These are phyloP conservation scores for Neofelis nebulosa DNA, from an alignment of 2,113 vertebrate genomes.

Conservation along the genomic window DNA sequence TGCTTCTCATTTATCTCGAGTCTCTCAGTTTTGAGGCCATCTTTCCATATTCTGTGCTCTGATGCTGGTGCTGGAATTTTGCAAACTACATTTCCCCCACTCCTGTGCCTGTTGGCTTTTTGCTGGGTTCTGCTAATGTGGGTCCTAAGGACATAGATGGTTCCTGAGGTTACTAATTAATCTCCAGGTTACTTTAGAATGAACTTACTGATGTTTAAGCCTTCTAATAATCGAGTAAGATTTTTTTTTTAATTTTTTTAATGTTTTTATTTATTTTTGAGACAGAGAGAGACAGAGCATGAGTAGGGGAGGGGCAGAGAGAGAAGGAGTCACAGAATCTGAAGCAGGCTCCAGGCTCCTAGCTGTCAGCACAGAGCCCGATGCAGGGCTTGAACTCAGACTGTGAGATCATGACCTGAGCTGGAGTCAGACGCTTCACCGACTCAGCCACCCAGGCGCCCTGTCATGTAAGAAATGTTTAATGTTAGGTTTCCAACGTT, in stretches of 20 bases:
- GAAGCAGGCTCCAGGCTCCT: too few species aligned
- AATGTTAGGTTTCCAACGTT: neutral
- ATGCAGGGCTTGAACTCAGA: too few species aligned
- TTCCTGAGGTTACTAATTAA: neutral
- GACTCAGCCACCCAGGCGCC: too few species aligned
- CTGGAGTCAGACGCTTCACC: too few species aligned
- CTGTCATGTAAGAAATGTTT: neutral
- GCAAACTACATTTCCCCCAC: neutral
- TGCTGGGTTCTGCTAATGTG: fast-evolving
- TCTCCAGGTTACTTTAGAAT: neutral
- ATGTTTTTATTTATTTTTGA: too few species aligned
- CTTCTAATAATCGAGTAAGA: neutral
- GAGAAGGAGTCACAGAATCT: too few species aligned
- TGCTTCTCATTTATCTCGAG: neutral
- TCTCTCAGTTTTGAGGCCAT: neutral
- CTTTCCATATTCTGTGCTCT: neutral
- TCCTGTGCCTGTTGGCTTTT: neutral
- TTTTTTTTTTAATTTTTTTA: too few species aligned
- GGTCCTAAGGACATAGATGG: too few species aligned
- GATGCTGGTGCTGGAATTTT: neutral
- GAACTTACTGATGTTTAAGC: neutral
- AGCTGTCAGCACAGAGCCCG: too few species aligned
- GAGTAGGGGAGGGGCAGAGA: too few species aligned
- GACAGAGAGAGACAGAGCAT: too few species aligned
- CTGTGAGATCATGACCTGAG: too few species aligned